A percentile compares a stretch with the other conserved stretches of the same genome.
These are phyloP conservation scores for Hypsopygia costalis DNA, from an alignment of 2,888 invertebrate genomes.

Conservation along the genomic window DNA sequence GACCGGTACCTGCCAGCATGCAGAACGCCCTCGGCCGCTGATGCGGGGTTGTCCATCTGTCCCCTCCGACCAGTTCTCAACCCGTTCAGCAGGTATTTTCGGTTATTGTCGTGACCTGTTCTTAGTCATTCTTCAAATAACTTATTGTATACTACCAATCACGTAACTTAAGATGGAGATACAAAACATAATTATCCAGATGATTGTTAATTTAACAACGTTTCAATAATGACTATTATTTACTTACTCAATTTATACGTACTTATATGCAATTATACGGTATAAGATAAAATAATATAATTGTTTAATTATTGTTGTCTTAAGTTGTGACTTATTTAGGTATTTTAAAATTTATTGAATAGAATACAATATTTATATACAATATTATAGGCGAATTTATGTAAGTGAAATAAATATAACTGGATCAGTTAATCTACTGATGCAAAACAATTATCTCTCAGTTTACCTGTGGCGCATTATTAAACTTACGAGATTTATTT, in stretches of 20 bases:
- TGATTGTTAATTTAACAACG: constrained; percentile 11
- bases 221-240: constrained; percentile 2
- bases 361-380: too few relatives aligned
- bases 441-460: too few relatives aligned
- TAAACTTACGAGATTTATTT: too few relatives aligned
- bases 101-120: constrained; percentile 43
- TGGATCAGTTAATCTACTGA: too few relatives aligned
- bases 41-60: constrained; percentile 63
- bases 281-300: too few relatives aligned
- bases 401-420: too few relatives aligned
- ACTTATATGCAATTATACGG: too few relatives aligned
- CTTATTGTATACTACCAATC: neutral
- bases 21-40: constrained; percentile 64
- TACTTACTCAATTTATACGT: neutral
- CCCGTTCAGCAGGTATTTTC: constrained; percentile 69
- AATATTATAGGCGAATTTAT: too few relatives aligned
- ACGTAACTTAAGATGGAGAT: constrained; percentile 5
- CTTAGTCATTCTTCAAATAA: constrained; percentile 32
- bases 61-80: constrained; percentile 58
- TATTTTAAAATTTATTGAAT: too few relatives aligned
- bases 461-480: too few relatives aligned
- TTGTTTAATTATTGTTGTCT: too few relatives aligned
- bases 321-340: too few relatives aligned
- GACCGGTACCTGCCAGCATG: constrained; percentile 66
- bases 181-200: constrained; percentile 6